Conservation (phyloP, 2,113 vertebrate species). For the Glaucomys volans region DNA sequence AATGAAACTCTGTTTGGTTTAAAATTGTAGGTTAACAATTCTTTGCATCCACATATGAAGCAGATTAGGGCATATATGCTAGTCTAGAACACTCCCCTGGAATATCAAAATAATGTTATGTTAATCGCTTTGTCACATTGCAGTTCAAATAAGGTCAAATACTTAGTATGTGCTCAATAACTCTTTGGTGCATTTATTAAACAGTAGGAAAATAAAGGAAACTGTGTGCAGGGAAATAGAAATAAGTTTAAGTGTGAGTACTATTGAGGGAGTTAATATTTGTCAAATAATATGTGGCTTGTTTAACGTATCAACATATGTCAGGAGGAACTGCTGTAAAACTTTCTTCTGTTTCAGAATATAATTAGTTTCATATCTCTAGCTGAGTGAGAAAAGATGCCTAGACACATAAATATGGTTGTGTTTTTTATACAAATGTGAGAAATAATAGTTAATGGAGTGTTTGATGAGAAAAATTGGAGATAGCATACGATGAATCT, state of each 20-base stretch:
- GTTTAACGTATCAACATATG: constrained; percentile 17
- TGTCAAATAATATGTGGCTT: constrained; percentile 24
- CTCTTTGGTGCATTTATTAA: not conserved
- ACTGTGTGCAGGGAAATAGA: not conserved
- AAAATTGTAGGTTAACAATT: not conserved
- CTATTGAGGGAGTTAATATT: not conserved
- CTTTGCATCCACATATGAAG: not conserved
- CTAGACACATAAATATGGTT: not conserved
- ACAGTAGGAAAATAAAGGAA: not conserved
- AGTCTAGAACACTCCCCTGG: not conserved
- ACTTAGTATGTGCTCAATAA: not conserved
- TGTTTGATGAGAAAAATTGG: not conserved
- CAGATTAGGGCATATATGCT: not conserved
- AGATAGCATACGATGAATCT: not conserved
- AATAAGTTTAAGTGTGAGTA: not conserved
- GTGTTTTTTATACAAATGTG: constrained; percentile 48
- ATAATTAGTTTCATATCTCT: constrained; percentile 17
- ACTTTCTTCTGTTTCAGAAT: constrained; percentile 48
- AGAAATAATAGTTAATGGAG: not conserved
- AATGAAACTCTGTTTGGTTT: not conserved
- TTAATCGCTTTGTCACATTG: not conserved
- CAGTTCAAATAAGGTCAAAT: not conserved
- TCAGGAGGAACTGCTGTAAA: not conserved
- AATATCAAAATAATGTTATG: not conserved
- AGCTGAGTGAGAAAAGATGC: constrained; percentile 35